Percentiles rank a stretch among this genome's conserved stretches.
Conservation (phyloP, 2,888 invertebrate genomes). For the Phragmatobia fuliginosa region DNA sequence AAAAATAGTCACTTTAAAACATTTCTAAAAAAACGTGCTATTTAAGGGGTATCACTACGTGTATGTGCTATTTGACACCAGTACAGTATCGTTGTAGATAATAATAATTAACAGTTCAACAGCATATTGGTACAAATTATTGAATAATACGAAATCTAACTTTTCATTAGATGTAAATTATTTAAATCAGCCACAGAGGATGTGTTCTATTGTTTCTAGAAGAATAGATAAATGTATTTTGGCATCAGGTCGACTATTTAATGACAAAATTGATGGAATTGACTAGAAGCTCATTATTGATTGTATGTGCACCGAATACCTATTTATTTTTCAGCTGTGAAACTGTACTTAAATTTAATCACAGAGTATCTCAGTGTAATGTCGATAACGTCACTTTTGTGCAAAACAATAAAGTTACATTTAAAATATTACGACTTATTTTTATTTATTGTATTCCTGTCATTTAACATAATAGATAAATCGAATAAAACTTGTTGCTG, state of each 20-base stretch:
- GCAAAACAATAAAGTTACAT: conserved; percentile 79
- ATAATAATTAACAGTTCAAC: conserved; percentile 43
- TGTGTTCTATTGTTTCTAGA: conserved; percentile 48
- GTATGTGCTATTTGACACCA: conserved; percentile 28
- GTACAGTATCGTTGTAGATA: conserved; percentile 39
- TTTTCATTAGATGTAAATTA: conserved; percentile 45
- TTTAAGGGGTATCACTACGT: background rate
- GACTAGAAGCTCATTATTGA: conserved; percentile 60
- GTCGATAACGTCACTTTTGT: conserved; percentile 82
- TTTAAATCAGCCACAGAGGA: conserved; percentile 39
- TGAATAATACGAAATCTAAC: conserved; percentile 39
- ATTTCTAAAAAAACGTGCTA: background rate
- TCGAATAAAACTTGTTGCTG: background rate
- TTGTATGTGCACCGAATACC: conserved; percentile 59
- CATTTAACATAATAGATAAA: background rate
- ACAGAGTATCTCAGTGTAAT: conserved; percentile 82
- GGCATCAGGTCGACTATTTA: conserved; percentile 68
- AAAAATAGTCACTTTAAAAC: background rate
- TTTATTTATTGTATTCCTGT: background rate
- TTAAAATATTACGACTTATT: conserved; percentile 37
- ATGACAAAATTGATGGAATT: conserved; percentile 72
- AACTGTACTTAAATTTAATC: conserved; percentile 83
- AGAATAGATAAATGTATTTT: conserved; percentile 65
- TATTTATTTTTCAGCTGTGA: conserved; percentile 82
- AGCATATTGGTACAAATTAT: conserved; percentile 53